A percentile compares a stretch with the other conserved stretches of the same genome.
Conservation (phyloP, 2,113 vertebrate species). For the Mixornis gularis region DNA sequence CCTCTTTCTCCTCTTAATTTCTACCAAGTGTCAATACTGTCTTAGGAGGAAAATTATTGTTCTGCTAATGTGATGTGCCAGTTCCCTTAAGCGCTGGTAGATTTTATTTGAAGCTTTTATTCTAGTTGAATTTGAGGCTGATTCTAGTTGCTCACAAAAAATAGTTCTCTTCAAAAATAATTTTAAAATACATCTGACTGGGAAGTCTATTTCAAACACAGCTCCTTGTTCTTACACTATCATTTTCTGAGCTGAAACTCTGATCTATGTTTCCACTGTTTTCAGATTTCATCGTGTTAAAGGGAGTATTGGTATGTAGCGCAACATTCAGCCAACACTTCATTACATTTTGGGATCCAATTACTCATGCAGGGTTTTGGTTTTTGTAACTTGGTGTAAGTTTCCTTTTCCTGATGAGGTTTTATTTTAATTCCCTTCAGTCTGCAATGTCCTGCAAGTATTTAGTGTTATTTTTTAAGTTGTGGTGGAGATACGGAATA, state of each 20-base stretch:
- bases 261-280: conserved; percentile 27
- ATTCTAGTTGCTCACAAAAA: background rate
- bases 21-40: background rate
- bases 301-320: background rate
- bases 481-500: conserved; percentile 15
- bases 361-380: conserved; percentile 19
- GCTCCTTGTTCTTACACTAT: background rate
- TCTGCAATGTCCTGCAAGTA: conserved; percentile 13
- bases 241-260: conserved; percentile 13
- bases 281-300: conserved; percentile 46
- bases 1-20: background rate
- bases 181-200: conserved; percentile 13
- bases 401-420: conserved; percentile 34
- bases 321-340: conserved; percentile 12
- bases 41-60: background rate
- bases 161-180: background rate
- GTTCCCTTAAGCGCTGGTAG: background rate
- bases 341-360: conserved; percentile 44
- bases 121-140: background rate
- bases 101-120: background rate
- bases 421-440: conserved; percentile 56
- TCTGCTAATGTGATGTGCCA: background rate
- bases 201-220: conserved; percentile 2
- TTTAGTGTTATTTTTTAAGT: conserved; percentile 28
- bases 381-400: conserved; percentile 22